A percentile compares a stretch with the other conserved stretches of the same genome.
These are phyloP conservation scores for Xylocampa areola DNA, from an alignment of 2,888 invertebrate genomes.

Conservation along the genomic window DNA sequence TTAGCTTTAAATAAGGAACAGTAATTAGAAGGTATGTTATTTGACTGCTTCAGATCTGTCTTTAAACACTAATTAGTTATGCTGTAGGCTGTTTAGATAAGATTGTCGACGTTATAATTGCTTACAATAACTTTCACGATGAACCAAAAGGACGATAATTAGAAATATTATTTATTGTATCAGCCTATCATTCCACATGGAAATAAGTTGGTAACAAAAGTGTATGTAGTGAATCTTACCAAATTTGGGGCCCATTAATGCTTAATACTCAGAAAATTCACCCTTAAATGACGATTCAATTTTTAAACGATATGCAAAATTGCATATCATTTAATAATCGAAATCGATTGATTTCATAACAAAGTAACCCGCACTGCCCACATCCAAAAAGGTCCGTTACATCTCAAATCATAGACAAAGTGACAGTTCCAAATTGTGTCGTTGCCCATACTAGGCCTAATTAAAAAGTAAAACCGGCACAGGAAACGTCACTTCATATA, in stretches of 20 bases:
- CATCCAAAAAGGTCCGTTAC: conserved; percentile 49
- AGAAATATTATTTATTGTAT: too few relatives aligned
- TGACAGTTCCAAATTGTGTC: conserved; percentile 59
- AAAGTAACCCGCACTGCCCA: conserved; percentile 42
- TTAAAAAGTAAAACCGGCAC: conserved; percentile 67
- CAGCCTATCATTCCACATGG: too few relatives aligned
- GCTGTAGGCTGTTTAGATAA: neutral
- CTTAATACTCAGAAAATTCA: too few relatives aligned
- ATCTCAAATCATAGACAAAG: conserved; percentile 51
- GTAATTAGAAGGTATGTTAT: neutral
- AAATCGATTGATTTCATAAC: conserved; percentile 7
- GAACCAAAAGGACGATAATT: too few relatives aligned
- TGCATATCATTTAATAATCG: too few relatives aligned
- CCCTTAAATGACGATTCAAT: too few relatives aligned
- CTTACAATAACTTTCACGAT: too few relatives aligned
- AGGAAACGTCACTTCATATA: conserved; percentile 76
- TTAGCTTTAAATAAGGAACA: conserved; percentile 7
- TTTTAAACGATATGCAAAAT: too few relatives aligned
- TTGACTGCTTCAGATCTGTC: neutral
- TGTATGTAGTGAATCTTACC: too few relatives aligned
- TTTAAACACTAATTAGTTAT: conserved; percentile 4
- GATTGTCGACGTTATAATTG: too few relatives aligned
- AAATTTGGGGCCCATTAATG: too few relatives aligned
- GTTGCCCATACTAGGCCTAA: conserved; percentile 64
- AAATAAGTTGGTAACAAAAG: too few relatives aligned